phyloP scores from a whole-genome alignment of 2,888 invertebrate genomes.

The Machimus rusticus region DNA sequence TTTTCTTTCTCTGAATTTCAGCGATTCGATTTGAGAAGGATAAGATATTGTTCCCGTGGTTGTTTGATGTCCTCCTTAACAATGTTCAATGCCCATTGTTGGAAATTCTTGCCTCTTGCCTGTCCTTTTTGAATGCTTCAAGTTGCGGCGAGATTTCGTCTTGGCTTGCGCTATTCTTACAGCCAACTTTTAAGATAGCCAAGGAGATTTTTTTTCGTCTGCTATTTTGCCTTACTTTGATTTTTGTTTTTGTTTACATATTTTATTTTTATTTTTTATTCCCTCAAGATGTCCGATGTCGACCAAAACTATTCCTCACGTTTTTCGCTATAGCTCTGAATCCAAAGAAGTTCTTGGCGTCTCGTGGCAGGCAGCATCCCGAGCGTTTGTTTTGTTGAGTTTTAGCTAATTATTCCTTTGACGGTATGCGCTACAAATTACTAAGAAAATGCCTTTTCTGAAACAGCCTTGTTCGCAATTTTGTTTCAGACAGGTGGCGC shows the following conservation, averaged over 20 bases:
- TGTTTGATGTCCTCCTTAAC: conserved; percentile 45
- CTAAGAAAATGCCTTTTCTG: conserved; percentile 3
- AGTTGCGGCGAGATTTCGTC: conserved; percentile 9
- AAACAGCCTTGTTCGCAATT: neutral
- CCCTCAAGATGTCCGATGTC: neutral
- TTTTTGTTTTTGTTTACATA: neutral
- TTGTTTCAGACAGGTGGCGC: neutral
- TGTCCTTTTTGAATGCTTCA: conserved; percentile 30
- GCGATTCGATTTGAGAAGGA: conserved; percentile 43
- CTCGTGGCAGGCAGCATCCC: conserved; percentile 41
- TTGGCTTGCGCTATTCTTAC: conserved; percentile 22
- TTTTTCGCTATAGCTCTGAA: neutral
- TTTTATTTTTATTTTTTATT: neutral
- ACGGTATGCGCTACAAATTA: conserved; percentile 43
- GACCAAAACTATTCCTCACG: conserved; percentile 25
- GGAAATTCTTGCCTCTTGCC: conserved; percentile 39
- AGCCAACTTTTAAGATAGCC: neutral
- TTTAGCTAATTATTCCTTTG: conserved; percentile 43
- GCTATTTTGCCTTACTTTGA: neutral
- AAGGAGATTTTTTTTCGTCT: neutral
- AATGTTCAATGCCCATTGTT: conserved; percentile 44
- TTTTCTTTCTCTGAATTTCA: neutral
- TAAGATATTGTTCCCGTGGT: conserved; percentile 43
- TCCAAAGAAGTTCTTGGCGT: neutral
- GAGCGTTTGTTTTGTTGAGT: neutral